Evolutionary conservation across 2,113 vertebrate species (phyloP), one percentile per base, ranked within the genome.

Genomic region (Sarotherodon lohbergeri): DNA sequence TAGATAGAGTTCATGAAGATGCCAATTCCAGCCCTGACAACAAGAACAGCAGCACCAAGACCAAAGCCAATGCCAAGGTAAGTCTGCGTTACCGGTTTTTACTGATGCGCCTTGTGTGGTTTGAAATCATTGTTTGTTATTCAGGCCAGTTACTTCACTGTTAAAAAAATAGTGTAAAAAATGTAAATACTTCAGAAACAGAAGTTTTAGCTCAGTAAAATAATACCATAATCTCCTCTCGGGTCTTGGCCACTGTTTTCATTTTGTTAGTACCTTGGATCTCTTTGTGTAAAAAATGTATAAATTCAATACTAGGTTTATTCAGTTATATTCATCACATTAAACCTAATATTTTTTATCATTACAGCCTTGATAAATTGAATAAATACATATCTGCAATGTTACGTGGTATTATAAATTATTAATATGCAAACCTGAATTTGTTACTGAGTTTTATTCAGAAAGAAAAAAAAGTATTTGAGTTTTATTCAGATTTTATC

Each of bases 1-100:
- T 99, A 95, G 98, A 99, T 84, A 94, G 96, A 27, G 96, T 99
- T 90, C 97, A 99, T 0, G 98, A 99, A 93, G 98, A 99, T 84
- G 96, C 97, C 94, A 97, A 97, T 5, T 85, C 94, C 1, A 95
- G 96, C 57, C 88, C 90, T 61, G 95, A 91, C 93, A 96, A 36
- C 59, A 91, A 29, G 61, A 91, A 27, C 88, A 86, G 93, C 97
- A 97, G 96, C 91, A 90, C 27, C 29, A 96, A 95, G 83, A 73
- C 92, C 89, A 95, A 91, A 57, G 83, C 34, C 5, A 81, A 90
- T 0, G 19, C 89, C 82, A 96, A 98, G 98, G 98, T 99, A 84
- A 89, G 97, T 80, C 56, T 61, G 10, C 6, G 3, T n/a, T 1
- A 17, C 16, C 1, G 29, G 6, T 22, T 24, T 68, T 84, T 24